Evolutionary conservation across 2,113 vertebrate genomes (phyloP).

Genomic region (Romanogobio albipinnatus): DNA sequence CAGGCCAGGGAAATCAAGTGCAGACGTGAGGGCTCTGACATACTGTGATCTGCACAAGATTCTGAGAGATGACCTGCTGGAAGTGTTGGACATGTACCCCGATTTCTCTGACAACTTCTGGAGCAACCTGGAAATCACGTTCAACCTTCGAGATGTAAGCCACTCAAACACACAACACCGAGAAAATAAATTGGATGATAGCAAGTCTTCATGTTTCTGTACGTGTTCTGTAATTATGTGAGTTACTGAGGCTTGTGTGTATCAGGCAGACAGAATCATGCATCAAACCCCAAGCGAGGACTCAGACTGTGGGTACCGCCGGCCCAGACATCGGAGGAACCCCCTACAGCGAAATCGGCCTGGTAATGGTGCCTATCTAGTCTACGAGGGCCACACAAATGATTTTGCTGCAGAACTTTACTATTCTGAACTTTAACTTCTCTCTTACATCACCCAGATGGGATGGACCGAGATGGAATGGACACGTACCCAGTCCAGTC

Average conservation of each 20-base stretch:
- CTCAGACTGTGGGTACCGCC: slow-evolving; percentile 80
- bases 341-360: slow-evolving; percentile 78
- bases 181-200: background rate
- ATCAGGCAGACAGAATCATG: slow-evolving; percentile 91
- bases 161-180: slow-evolving; percentile 16
- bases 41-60: slow-evolving; percentile 98
- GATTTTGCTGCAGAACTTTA: background rate
- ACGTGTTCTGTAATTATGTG: slow-evolving; percentile 37
- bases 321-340: slow-evolving; percentile 72
- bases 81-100: slow-evolving; percentile 97
- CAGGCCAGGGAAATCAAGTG: slow-evolving; percentile 89
- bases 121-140: slow-evolving; percentile 96
- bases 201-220: slow-evolving; percentile 6
- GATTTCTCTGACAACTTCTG: slow-evolving; percentile 93
- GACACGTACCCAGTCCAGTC: slow-evolving; percentile 79
- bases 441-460: slow-evolving; percentile 64
- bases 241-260: slow-evolving; percentile 76
- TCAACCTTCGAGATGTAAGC: slow-evolving; percentile 94
- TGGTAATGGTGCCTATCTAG: slow-evolving; percentile 74
- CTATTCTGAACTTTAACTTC: slow-evolving; percentile 1
- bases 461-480: slow-evolving; percentile 74
- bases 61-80: slow-evolving; percentile 91
- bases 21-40: slow-evolving; percentile 91
- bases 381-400: background rate
- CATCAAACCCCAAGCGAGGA: slow-evolving; percentile 84